These are phyloP conservation scores for Baronia brevicornis DNA, from an alignment of 2,888 invertebrate species.

Conservation along the genomic window DNA sequence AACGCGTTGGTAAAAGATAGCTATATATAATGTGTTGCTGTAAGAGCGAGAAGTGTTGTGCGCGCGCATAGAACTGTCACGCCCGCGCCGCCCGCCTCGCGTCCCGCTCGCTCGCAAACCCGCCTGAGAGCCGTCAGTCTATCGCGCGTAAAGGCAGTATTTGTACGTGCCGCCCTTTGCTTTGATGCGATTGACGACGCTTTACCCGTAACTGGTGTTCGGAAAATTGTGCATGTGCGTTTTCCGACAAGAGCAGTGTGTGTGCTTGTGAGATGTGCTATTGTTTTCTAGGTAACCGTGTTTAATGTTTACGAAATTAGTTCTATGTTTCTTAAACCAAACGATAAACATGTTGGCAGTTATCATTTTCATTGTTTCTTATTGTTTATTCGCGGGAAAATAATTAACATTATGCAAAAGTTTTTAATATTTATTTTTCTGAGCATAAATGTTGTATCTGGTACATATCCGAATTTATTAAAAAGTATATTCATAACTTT, in stretches of 20 bases:
- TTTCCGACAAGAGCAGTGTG: constrained; percentile 71
- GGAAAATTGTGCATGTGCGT: constrained; percentile 76
- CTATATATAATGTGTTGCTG: constrained; percentile 36
- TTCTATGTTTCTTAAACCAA: constrained; percentile 48
- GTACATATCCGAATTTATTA: no score
- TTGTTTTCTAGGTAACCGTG: constrained; percentile 72
- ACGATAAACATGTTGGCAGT: constrained; percentile 44
- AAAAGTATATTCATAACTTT: no score
- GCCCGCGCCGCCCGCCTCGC: constrained; percentile 73
- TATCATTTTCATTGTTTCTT: constrained; percentile 10
- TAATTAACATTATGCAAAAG: constrained; percentile 1
- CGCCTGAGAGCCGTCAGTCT: constrained; percentile 58
- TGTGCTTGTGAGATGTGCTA: constrained; percentile 74
- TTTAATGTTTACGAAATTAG: constrained; percentile 57
- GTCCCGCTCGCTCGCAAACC: constrained; percentile 61
- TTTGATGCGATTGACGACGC: constrained; percentile 69
- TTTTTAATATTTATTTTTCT: no score
- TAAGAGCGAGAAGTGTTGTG: constrained; percentile 50
- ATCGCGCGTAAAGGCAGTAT: constrained; percentile 69
- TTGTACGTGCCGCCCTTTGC: constrained; percentile 63
- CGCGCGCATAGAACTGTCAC: constrained; percentile 66
- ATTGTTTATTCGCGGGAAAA: constrained; percentile 7
- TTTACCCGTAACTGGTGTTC: constrained; percentile 72
- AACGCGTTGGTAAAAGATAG: constrained; percentile 49
- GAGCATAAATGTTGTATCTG: no score